These are phyloP conservation scores for Holacanthus passer DNA, from an alignment of 2,113 vertebrate species.

Conservation along the genomic window DNA sequence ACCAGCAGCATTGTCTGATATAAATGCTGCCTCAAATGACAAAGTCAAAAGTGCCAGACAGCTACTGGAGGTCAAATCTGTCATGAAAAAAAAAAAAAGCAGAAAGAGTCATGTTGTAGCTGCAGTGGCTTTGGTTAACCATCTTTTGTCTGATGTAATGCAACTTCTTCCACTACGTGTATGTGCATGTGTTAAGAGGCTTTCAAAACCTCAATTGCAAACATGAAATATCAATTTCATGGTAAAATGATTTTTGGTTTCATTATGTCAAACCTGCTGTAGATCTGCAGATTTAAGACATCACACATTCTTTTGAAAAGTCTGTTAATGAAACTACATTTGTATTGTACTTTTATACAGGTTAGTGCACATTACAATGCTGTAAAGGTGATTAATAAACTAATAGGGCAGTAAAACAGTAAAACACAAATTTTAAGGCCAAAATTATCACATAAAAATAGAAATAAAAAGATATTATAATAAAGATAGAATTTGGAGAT, in stretches of 20 bases:
- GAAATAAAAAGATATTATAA: too few species aligned
- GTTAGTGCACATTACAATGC: not conserved
- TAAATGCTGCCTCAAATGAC: not conserved
- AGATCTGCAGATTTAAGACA: not conserved
- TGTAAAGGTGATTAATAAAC: not conserved
- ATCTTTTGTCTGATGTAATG: slow-evolving; percentile 49
- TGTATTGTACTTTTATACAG: not conserved
- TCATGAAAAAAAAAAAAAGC: slow-evolving; percentile 17
- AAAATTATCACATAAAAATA: not conserved
- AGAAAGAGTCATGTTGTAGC: not conserved
- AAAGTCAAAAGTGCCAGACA: not conserved
- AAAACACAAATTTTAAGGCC: not conserved
- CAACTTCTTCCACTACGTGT: slow-evolving; percentile 18
- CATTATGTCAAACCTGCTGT: not conserved
- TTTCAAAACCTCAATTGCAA: slow-evolving; percentile 4
- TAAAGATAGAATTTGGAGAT: not conserved
- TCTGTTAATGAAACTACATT: not conserved
- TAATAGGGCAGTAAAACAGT: not conserved
- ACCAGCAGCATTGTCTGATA: not conserved
- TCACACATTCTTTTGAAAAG: too few species aligned
- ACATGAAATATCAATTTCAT: slow-evolving; percentile 25
- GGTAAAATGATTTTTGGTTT: not conserved
- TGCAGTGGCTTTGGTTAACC: slow-evolving; percentile 45
- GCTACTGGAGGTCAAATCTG: slow-evolving; percentile 17
- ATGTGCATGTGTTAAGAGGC: not conserved